phyloP scores from a whole-genome alignment of 2,113 vertebrate genomes.

The Pardalotus punctatus region DNA sequence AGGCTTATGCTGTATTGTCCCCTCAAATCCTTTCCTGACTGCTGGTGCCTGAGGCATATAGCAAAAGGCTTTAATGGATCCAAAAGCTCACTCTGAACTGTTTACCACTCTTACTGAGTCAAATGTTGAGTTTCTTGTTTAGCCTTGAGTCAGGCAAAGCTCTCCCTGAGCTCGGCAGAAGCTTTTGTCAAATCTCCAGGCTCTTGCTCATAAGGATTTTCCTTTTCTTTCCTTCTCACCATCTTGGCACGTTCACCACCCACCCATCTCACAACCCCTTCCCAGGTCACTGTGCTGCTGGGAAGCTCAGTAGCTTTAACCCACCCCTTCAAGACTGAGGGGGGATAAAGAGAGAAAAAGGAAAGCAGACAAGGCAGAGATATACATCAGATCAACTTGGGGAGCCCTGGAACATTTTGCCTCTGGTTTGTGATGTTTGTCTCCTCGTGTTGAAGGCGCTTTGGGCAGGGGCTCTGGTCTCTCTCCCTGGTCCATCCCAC shows the following conservation, averaged over 20 bases:
- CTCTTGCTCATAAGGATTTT: background rate
- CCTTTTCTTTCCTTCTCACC: background rate
- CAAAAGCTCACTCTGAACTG: background rate
- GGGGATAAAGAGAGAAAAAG: background rate
- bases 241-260: fast-evolving
- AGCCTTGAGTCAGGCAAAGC: background rate
- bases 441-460: background rate
- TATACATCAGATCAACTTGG: background rate
- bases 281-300: background rate
- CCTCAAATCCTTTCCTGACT: background rate
- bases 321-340: background rate
- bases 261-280: background rate
- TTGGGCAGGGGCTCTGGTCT: background rate
- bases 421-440: background rate
- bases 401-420: background rate
- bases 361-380: background rate
- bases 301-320: background rate
- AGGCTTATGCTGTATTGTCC: background rate
- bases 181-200: background rate
- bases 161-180: background rate
- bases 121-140: background rate
- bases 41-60: background rate
- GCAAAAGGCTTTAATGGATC: background rate
- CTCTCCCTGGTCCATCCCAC: background rate
- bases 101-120: background rate